A percentile compares a stretch with the other conserved stretches of the same genome.
Conservation (phyloP, 2,888 invertebrate species). For the Synanthedon formicaeformis region DNA sequence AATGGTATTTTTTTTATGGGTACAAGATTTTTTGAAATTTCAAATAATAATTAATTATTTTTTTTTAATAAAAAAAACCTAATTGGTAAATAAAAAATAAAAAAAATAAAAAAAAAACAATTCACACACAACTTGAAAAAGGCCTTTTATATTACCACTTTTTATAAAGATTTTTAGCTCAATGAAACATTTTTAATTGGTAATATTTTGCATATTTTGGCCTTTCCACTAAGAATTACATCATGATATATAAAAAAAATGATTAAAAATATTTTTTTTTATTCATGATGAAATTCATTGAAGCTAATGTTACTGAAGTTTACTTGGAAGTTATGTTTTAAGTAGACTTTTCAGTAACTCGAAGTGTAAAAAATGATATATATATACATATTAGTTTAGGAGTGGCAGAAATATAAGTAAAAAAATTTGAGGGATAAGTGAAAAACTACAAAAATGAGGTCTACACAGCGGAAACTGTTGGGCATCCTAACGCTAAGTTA, state of each 20-base stretch:
- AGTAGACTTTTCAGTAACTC: constrained; percentile 20
- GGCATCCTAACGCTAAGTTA: constrained; percentile 68
- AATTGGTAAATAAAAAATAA: too few species aligned
- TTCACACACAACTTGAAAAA: too few species aligned
- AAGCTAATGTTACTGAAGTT: background rate
- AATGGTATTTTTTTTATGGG: too few species aligned
- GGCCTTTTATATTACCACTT: background rate
- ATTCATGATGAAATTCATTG: constrained; percentile 20
- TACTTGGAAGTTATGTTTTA: constrained; percentile 1
- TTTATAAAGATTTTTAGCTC: background rate
- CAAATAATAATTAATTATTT: too few species aligned
- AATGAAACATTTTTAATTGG: background rate
- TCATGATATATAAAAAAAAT: constrained; percentile 15
- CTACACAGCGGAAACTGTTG: constrained; percentile 61
- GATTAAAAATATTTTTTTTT: background rate
- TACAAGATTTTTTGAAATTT: too few species aligned
- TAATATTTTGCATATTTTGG: background rate
- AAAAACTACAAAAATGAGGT: constrained; percentile 64
- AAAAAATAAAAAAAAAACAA: too few species aligned
- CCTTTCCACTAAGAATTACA: constrained; percentile 20
- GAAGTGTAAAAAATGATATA: constrained; percentile 1
- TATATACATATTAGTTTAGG: constrained; percentile 16
- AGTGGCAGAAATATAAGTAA: constrained; percentile 32
- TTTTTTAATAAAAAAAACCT: too few species aligned
- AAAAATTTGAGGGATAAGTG: constrained; percentile 59